A percentile compares a stretch with the other conserved stretches of the same genome.
These are phyloP conservation scores for Euzophera pinguis DNA, from an alignment of 2,888 invertebrate species.

Conservation along the genomic window DNA sequence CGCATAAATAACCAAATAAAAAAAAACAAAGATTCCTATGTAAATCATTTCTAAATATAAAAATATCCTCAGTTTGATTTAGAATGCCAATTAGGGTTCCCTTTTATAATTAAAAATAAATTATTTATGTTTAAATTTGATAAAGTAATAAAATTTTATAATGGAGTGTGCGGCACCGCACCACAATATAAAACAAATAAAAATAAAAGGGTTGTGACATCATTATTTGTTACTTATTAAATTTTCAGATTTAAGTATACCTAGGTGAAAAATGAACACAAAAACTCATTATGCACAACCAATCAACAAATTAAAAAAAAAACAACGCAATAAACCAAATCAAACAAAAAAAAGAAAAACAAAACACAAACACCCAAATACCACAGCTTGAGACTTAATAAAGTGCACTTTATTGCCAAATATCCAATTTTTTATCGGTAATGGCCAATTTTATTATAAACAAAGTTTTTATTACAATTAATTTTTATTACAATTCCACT, in stretches of 20 bases:
- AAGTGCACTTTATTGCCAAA: conserved; percentile 64
- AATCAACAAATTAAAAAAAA: conserved; percentile 33
- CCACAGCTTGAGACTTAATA: conserved; percentile 64
- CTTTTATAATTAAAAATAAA: neutral
- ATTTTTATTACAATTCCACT: too few relatives aligned
- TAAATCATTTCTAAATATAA: neutral
- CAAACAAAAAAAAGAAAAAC: conserved; percentile 31
- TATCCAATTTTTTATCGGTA: conserved; percentile 36
- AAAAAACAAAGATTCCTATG: neutral
- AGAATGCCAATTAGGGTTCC: neutral
- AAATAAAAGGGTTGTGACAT: conserved; percentile 1
- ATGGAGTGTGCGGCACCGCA: conserved; percentile 49
- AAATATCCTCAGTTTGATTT: neutral
- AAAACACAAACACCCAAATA: conserved; percentile 52
- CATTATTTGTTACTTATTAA: conserved; percentile 16
- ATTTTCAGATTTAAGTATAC: conserved; percentile 17
- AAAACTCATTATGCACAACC: conserved; percentile 23
- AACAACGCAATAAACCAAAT: conserved; percentile 27
- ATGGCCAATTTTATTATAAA: conserved; percentile 64
- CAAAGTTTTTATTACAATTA: conserved; percentile 36
- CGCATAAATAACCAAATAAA: conserved; percentile 24
- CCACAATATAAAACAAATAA: conserved; percentile 28
- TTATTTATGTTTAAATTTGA: neutral
- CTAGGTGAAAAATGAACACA: conserved; percentile 29
- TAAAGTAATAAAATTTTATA: conserved; percentile 3